These are phyloP conservation scores for Drosophila mayri DNA, from an alignment of 1,140 invertebrate species.

Conservation along the genomic window DNA sequence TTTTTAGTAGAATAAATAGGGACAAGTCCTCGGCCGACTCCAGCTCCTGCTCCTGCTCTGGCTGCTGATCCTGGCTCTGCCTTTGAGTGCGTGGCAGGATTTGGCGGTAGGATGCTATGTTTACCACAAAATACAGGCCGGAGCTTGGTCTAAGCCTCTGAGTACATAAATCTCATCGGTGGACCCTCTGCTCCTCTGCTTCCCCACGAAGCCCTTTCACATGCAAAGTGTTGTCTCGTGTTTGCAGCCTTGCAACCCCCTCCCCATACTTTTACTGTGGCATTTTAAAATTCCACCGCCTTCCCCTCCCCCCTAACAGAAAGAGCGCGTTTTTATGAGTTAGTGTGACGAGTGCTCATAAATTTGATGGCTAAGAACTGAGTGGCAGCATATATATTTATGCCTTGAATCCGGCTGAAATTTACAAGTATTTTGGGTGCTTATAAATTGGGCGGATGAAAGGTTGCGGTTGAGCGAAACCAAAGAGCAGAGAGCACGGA, in stretches of 20 bases:
- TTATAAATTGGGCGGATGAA: conserved; percentile 62
- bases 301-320: neutral
- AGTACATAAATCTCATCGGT: conserved; percentile 63
- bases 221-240: conserved; percentile 74
- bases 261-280: neutral
- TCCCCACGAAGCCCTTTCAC: conserved; percentile 58
- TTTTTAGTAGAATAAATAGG: conserved; percentile 81
- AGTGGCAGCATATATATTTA: conserved; percentile 53
- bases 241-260: conserved; percentile 20
- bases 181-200: conserved; percentile 14
- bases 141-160: conserved; percentile 42
- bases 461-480: conserved; percentile 33
- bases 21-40: conserved; percentile 32
- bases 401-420: conserved; percentile 46
- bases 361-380: conserved; percentile 71
- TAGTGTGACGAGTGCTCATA: conserved; percentile 77
- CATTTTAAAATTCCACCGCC: conserved; percentile 48
- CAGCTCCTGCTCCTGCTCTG: neutral
- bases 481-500: conserved; percentile 39
- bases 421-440: conserved; percentile 63
- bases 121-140: conserved; percentile 50
- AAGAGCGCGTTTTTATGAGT: conserved; percentile 71
- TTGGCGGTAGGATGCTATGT: conserved; percentile 41
- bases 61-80: conserved; percentile 6
- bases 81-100: conserved; percentile 35